phyloP scores from a whole-genome alignment of 1,140 invertebrate species.

The Trialeurodes vaporariorum region DNA sequence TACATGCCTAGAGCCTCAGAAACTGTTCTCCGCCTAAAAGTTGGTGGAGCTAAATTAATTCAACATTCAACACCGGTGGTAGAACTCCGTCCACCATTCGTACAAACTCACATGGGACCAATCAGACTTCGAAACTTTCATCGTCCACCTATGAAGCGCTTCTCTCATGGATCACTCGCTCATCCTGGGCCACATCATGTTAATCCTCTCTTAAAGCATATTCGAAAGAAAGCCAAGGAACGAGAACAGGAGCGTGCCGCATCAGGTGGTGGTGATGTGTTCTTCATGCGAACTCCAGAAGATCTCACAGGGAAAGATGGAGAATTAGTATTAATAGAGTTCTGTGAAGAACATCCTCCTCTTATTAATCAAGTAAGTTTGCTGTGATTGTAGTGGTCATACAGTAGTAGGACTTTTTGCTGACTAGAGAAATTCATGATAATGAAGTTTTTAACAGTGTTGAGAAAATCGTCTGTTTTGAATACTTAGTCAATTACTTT shows the following conservation, averaged over 20 bases:
- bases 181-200: conserved; percentile 58
- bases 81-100: conserved; percentile 84
- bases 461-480: no score
- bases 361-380: conserved; percentile 72
- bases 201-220: conserved; percentile 74
- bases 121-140: conserved; percentile 87
- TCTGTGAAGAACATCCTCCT: conserved; percentile 96
- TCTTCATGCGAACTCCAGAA: conserved; percentile 95
- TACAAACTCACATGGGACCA: conserved; percentile 81
- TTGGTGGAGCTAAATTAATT: conserved; percentile 70
- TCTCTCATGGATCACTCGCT: conserved; percentile 67
- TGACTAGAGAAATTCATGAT: no score
- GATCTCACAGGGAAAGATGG: conserved; percentile 93
- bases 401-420: no score
- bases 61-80: conserved; percentile 97
- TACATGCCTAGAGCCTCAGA: conserved; percentile 82
- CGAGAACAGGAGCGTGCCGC: conserved; percentile 85
- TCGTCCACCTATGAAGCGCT: conserved; percentile 76
- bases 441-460: no score
- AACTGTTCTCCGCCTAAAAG: conserved; percentile 61
- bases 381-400: no score
- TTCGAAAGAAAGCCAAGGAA: conserved; percentile 82
- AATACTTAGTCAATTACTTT: no score
- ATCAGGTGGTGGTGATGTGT: conserved; percentile 94
- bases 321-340: conserved; percentile 86